phyloP scores from a whole-genome alignment of 2,113 vertebrate genomes.

The Paratilapia polleni region DNA sequence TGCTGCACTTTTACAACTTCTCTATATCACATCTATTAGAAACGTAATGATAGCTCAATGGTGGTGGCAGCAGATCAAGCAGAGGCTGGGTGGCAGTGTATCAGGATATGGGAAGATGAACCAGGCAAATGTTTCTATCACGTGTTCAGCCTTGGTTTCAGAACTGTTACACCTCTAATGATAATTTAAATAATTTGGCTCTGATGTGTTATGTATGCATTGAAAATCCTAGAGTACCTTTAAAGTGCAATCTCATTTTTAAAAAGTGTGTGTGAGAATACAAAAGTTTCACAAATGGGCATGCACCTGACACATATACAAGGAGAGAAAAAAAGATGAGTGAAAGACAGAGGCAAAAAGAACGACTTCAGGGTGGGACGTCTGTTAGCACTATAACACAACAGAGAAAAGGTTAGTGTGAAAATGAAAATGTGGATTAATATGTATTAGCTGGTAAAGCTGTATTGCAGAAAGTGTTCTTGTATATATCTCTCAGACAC shows the following conservation, averaged over 20 bases:
- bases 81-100: not conserved
- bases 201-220: conserved; percentile 6
- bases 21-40: not conserved
- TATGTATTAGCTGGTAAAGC: not conserved
- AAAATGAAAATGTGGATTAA: conserved; percentile 43
- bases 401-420: conserved; percentile 53
- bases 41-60: not conserved
- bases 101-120: not conserved
- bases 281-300: conserved; percentile 38
- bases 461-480: not conserved
- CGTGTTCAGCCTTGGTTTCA: not conserved
- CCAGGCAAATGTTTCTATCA: not conserved
- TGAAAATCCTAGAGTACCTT: conserved; percentile 58
- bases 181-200: not conserved
- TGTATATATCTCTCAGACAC: not conserved
- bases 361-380: conserved; percentile 17
- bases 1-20: not conserved
- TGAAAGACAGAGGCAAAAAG: conserved; percentile 6
- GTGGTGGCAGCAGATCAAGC: not conserved
- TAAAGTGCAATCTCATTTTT: conserved; percentile 43
- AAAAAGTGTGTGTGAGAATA: conserved; percentile 16
- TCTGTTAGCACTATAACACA: conserved; percentile 44
- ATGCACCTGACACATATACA: conserved; percentile 47
- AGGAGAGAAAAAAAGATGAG: not conserved
- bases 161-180: not conserved